Percentiles rank a stretch among this genome's conserved stretches.
These are phyloP conservation scores for Pemphredon lugubris DNA, from an alignment of 2,888 invertebrate genomes.

Conservation along the genomic window DNA sequence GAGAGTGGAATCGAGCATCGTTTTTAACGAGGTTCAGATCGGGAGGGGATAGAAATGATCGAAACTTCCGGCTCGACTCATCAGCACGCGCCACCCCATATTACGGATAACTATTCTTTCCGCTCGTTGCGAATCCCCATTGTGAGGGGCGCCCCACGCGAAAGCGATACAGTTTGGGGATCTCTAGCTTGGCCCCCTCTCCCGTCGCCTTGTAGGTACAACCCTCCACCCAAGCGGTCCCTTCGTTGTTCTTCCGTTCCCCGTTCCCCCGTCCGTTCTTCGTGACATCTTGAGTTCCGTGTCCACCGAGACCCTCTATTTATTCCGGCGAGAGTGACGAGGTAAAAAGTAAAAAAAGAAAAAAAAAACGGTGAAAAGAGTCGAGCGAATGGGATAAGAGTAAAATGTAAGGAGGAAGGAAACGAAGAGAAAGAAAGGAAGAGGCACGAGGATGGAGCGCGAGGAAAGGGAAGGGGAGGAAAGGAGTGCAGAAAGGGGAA, in stretches of 20 bases:
- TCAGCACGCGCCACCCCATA: slow-evolving; percentile 78
- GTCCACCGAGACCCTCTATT: too few relatives aligned
- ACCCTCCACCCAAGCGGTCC: slow-evolving; percentile 21
- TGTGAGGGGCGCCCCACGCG: slow-evolving; percentile 68
- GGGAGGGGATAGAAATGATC: slow-evolving; percentile 60
- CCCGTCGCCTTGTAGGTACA: slow-evolving; percentile 35
- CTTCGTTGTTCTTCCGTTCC: slow-evolving; percentile 17
- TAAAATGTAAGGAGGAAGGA: slow-evolving; percentile 28
- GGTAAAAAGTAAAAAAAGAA: background rate
- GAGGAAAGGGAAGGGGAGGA: background rate
- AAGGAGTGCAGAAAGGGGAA: slow-evolving; percentile 9
- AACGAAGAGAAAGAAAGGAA: slow-evolving; percentile 8
- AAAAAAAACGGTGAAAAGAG: background rate
- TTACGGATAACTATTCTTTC: slow-evolving; percentile 79
- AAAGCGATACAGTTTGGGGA: slow-evolving; percentile 75
- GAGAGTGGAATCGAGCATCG: slow-evolving; percentile 22
- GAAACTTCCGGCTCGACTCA: slow-evolving; percentile 77
- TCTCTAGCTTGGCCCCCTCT: slow-evolving; percentile 51
- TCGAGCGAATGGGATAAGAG: background rate
- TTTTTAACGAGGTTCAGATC: slow-evolving; percentile 50
- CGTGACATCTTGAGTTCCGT: too few relatives aligned
- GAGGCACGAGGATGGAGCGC: too few relatives aligned
- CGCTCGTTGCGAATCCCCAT: slow-evolving; percentile 73
- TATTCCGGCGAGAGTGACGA: too few relatives aligned
- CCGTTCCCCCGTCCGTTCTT: slow-evolving; percentile 21